Evolutionary conservation across 2,888 invertebrate genomes (phyloP), one percentile per base, ranked within the genome.

Genomic region (Masnerella sp.): DNA sequence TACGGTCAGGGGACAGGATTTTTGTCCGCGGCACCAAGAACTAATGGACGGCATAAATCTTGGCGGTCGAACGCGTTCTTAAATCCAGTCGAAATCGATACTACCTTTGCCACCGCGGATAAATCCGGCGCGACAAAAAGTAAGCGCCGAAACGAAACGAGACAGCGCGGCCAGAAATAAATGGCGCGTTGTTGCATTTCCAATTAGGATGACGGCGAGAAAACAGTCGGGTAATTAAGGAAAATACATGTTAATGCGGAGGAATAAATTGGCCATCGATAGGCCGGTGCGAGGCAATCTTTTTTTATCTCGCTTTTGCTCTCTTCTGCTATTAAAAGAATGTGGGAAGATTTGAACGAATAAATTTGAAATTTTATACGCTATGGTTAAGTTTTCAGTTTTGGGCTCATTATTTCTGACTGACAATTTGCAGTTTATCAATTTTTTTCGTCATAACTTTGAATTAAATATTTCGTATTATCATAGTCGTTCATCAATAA

Each of bases 21-120:
- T 71, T 59, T 38, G 61, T 72, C 52, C 72, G 40, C 67, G 28
- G 61, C 67, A 61, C 54, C 52, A 45, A 72, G 45, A 64, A 71
- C 78, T 78, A 79, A 79, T 79, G 79, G 79, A 77, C 73, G 64
- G 64, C 59, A 77, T 77, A 76, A 79, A 77, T 79, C 76, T 68
- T 52, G 64, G 22, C 58, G 69, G 62, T 43, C 67, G 67, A 71
- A 62, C 52, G 71, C 62, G 71, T 75, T 75, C 71, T 75, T 75
- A 59, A 68, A 75, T 67, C 59, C 52, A 56, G 58, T 67, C 58
- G 75, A 67, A 74, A 71, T 75, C 75, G 75, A 75, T 75, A 68
- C 58, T 49, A 43, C 74, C 71, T 62, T 58, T 62, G 64, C 64
- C 52, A 49, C 49, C 28, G 59, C 20, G 43, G 49, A 36, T 59